Evolutionary conservation across 2,888 invertebrate species (phyloP).

Genomic region (Leptinotarsa haldemani): DNA sequence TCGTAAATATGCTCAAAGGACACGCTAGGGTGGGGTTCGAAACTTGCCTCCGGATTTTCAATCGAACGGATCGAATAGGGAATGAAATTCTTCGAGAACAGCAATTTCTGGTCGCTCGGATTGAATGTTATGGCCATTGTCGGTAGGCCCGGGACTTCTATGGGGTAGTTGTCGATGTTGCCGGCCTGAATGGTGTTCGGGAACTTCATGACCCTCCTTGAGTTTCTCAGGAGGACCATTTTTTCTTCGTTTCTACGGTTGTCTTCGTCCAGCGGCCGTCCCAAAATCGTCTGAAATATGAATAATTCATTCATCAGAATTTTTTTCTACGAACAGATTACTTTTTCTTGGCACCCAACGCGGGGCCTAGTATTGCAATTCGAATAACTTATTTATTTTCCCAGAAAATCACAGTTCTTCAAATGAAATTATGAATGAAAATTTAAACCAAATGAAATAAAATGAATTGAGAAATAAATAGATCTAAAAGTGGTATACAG

Average conservation of each 20-base stretch:
- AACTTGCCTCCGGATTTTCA: slow-evolving; percentile 47
- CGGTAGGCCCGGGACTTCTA: slow-evolving; percentile 64
- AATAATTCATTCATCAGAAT: not conserved
- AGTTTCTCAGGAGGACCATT: slow-evolving; percentile 77
- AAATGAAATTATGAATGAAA: no score
- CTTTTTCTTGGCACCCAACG: not conserved
- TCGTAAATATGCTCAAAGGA: slow-evolving; percentile 53
- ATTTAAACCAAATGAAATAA: no score
- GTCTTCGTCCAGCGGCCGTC: slow-evolving; percentile 70
- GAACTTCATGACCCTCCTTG: slow-evolving; percentile 78
- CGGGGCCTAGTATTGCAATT: not conserved
- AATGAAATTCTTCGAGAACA: slow-evolving; percentile 54
- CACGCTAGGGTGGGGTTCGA: slow-evolving; percentile 31
- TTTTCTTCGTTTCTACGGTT: slow-evolving; percentile 69
- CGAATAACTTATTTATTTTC: no score
- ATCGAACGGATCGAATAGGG: slow-evolving; percentile 53
- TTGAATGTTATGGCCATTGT: slow-evolving; percentile 63
- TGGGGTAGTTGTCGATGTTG: slow-evolving; percentile 59
- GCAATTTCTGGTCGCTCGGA: slow-evolving; percentile 56
- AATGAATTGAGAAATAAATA: no score
- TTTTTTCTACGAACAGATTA: not conserved
- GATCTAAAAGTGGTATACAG: no score
- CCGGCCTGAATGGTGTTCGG: slow-evolving; percentile 64
- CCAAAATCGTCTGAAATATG: slow-evolving; percentile 67
- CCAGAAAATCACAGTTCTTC: no score